Base-by-base conservation (phyloP, 2,797 vertebrate species). In the Oryzias sinensis region DNA sequence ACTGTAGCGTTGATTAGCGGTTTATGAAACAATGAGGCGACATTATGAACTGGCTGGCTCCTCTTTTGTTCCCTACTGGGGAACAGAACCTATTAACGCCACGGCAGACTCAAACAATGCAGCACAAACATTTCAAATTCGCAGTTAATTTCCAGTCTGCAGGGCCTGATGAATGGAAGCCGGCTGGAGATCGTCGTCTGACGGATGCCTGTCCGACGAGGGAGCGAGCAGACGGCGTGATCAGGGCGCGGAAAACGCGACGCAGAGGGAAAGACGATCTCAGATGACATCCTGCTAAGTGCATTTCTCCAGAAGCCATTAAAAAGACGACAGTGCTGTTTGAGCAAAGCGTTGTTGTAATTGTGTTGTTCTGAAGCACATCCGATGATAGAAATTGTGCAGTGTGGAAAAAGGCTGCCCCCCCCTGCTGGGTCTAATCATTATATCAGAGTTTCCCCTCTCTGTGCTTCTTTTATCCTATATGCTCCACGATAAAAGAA, bases 221-320 rank as follows among this genome's bases (percentile, higher is more conserved):
- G 18, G 5, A 41, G 43, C 24, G 5, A 41, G 43, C 24, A 5
- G 20, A 8, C 33, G 66, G 16, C 15, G 22, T 42, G 41, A 72
- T 53, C 42, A 53, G 59, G n/a, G 37, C 54, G 52, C 42, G 71
- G 72, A 81, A 55, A 71, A 73, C 64, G 49, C 45, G 9, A 40
- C 62, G 14, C 75, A 62, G 72, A 41, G 18, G 80, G 74, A 74
- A 60, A 65, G 52, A 56, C 16, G 2, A 41, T 63, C 71, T 79
- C 62, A 76, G 72, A 78, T 69, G 56, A 80, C 65, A 17, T 64
- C 56, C 77, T 25, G 64, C 68, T 80, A 87, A 89, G 83, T 80
- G 68, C 73, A 77, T 68, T 68, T 25, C 60, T 42, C 48, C 51
- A 46, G 47, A 76, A 71, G 68, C 69, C 77, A 82, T 82, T 84